phyloP scores from a whole-genome alignment of 1,140 invertebrate genomes.

The Diabrotica virgifera region DNA sequence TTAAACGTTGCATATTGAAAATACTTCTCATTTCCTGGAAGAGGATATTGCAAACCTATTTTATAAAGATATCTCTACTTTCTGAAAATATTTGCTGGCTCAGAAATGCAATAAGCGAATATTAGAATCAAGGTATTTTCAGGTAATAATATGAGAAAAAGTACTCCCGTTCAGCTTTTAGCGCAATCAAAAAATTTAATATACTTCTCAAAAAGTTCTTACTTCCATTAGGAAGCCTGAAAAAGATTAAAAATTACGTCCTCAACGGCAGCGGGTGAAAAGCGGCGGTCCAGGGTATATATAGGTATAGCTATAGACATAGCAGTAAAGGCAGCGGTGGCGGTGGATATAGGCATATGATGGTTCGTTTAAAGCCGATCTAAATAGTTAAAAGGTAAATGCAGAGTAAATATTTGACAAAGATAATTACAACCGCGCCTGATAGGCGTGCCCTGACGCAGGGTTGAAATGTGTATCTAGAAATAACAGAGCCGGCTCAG shows the following conservation, averaged over 20 bases:
- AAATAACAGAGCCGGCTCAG: not conserved
- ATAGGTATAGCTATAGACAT: constrained; percentile 1
- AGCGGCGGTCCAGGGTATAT: not conserved
- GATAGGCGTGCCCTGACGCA: constrained; percentile 32
- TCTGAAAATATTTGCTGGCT: too few species aligned
- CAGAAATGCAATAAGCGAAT: too few species aligned
- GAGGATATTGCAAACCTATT: too few species aligned
- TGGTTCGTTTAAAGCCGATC: constrained; percentile 30
- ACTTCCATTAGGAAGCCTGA: not conserved
- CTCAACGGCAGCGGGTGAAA: constrained; percentile 15
- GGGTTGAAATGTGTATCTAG: not conserved
- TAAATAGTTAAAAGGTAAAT: constrained; percentile 46
- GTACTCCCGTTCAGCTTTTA: too few species aligned
- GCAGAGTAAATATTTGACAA: constrained; percentile 44
- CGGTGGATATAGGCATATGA: constrained; percentile 15
- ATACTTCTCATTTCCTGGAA: too few species aligned
- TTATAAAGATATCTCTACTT: too few species aligned
- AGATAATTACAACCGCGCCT: constrained; percentile 47
- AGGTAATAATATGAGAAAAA: too few species aligned
- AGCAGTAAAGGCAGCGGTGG: not conserved
- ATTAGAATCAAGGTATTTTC: too few species aligned
- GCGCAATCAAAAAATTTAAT: not conserved
- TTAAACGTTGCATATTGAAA: too few species aligned
- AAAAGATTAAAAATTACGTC: constrained; percentile 15
- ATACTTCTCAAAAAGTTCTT: constrained; percentile 3